Conservation (phyloP, 1,140 invertebrate species). For the Oreohelix idahoensis region DNA sequence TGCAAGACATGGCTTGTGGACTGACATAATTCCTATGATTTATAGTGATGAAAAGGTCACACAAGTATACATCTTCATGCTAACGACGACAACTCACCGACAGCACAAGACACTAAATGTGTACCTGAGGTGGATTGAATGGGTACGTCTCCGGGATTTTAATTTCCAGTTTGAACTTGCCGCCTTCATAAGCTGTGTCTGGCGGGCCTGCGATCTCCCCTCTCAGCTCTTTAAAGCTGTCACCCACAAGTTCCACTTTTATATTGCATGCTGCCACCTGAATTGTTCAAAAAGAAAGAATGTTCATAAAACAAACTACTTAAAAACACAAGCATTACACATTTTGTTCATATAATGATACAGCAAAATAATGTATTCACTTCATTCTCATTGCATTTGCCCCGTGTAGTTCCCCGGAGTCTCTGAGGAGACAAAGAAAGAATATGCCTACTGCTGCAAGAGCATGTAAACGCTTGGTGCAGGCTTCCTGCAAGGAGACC, state of each 20-base stretch:
- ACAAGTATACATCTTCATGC: background rate
- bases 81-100: background rate
- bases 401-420: too few species aligned
- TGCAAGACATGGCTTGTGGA: too few species aligned
- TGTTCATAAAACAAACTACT: background rate
- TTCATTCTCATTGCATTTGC: too few species aligned
- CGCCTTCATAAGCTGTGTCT: constrained; percentile 97
- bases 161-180: constrained; percentile 94
- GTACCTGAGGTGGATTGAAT: constrained; percentile 96
- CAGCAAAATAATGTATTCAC: background rate
- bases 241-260: constrained; percentile 91
- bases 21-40: too few species aligned
- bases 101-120: background rate
- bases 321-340: too few species aligned
- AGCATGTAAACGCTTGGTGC: too few species aligned
- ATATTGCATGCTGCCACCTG: constrained; percentile 93
- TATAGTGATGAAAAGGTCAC: too few species aligned
- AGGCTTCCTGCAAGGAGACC: too few species aligned
- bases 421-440: too few species aligned
- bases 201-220: constrained; percentile 86
- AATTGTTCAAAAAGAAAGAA: constrained; percentile 42
- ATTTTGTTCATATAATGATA: background rate
- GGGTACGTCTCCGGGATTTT: constrained; percentile 99
- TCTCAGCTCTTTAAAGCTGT: constrained; percentile 90
- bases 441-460: too few species aligned